Evolutionary conservation across 2,888 invertebrate species (phyloP), one percentile per base, ranked within the genome.

Genomic region (Eulithis testata): DNA sequence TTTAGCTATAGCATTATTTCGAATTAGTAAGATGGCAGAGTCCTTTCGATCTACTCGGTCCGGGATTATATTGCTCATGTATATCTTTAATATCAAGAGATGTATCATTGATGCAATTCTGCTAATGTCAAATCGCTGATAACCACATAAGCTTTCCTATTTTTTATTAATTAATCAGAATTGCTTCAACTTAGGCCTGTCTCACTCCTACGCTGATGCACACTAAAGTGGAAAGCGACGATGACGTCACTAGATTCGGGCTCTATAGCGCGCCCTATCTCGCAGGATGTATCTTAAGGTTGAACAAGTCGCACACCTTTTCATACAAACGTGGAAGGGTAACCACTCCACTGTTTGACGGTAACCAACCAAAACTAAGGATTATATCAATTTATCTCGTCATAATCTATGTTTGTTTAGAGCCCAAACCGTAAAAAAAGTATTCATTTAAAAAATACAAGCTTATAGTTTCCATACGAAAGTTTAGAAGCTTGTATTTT

Each of bases 11-110:
- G 66, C 64, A 69, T 72, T 70, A 70, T 71, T 73, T 66, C 55
- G 44, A 73, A 73, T 75, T 73, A 75, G 75, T 75, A 70, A 43
- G 55, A 68, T 70, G 67, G 68, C 66, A 60, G 65, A 69, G 61
- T 70, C 53, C 53, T 62, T 61, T 69, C 70, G 69, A 69, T 73
- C 68, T 54, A 44, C 70, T 69, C 57, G 73, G 60, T 54, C 65
- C 40, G 60, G 47, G 11, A 58, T 68, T 66, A 37, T 51, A 63
- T 55, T 50, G 51, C 9, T 60, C 36, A 68, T 57, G 31, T 49
- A 60, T 63, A 36, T 8, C 45, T 57, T 45, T 60, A 45, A 12
- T 47, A 58, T 50, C 11, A 51, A 57, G 21, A 37, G 57, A 14
- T 60, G 47, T 56, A 65, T 65, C 55, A 56, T 73, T 67, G 70